Percentiles rank a stretch among this genome's conserved stretches.
Evolutionary conservation across 2,888 invertebrate species (phyloP).

Genomic region (Drosophila paracracens): DNA sequence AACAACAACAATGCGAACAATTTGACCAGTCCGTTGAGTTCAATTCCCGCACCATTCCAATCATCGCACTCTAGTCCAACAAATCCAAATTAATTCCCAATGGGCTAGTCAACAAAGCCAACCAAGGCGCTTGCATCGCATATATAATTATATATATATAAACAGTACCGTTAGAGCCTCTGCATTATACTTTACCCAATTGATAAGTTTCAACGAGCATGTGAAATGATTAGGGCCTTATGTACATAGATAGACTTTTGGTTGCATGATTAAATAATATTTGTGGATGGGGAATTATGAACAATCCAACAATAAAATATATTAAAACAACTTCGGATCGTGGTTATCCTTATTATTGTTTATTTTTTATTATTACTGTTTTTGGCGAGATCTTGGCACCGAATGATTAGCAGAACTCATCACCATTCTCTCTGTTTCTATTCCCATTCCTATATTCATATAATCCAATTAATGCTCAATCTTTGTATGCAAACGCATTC

Average conservation of each 20-base stretch:
- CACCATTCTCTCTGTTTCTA: too few relatives aligned
- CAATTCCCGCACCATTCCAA: slow-evolving; percentile 32
- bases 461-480: slow-evolving; percentile 6
- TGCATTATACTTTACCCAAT: slow-evolving; percentile 40
- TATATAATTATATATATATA: not conserved
- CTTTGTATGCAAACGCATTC: not conserved
- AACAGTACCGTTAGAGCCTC: slow-evolving; percentile 29
- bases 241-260: slow-evolving; percentile 14
- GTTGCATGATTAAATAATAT: slow-evolving; percentile 31
- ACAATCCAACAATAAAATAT: not conserved
- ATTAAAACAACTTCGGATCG: too few relatives aligned
- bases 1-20: slow-evolving; percentile 67
- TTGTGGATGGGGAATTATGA: not conserved
- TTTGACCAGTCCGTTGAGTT: slow-evolving; percentile 63
- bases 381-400: too few relatives aligned
- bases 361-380: too few relatives aligned
- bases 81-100: slow-evolving; percentile 78
- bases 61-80: slow-evolving; percentile 58
- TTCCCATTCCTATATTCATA: not conserved
- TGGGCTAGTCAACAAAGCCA: slow-evolving; percentile 75
- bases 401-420: too few relatives aligned
- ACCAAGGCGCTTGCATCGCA: slow-evolving; percentile 17
- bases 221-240: slow-evolving; percentile 45
- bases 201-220: slow-evolving; percentile 54
- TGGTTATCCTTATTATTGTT: too few relatives aligned